These are phyloP conservation scores for Drosophila barbarae DNA, from an alignment of 2,888 invertebrate species.

Conservation along the genomic window DNA sequence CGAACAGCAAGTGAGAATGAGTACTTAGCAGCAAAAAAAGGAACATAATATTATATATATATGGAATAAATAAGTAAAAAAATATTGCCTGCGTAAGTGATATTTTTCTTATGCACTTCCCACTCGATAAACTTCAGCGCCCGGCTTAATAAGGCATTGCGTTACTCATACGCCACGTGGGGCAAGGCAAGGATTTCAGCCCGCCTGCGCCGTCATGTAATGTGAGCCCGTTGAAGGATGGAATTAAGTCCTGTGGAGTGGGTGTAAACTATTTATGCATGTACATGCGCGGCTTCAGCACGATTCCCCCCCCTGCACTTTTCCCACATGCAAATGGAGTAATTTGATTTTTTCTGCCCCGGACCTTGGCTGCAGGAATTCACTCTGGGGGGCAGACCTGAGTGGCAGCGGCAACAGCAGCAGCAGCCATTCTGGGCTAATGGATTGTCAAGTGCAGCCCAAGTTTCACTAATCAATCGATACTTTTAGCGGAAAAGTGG, in stretches of 20 bases:
- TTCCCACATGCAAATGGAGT: constrained; percentile 54
- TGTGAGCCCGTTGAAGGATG: constrained; percentile 13
- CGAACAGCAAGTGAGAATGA: constrained; percentile 2
- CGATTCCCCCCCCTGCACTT: constrained; percentile 19
- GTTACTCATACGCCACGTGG: constrained; percentile 68
- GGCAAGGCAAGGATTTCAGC: constrained; percentile 27
- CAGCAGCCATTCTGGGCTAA: constrained; percentile 1
- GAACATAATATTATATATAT: not conserved
- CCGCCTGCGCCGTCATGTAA: constrained; percentile 7
- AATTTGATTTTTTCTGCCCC: constrained; percentile 47
- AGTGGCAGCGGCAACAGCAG: not conserved
- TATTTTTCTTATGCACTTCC: constrained; percentile 33
- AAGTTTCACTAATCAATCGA: constrained; percentile 28
- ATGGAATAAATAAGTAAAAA: constrained; percentile 16
- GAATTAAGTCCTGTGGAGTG: constrained; percentile 7
- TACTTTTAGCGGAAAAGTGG: constrained; percentile 8
- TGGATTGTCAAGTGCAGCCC: constrained; percentile 30
- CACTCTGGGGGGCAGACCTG: not conserved
- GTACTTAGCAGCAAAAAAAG: not conserved
- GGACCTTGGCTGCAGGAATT: constrained; percentile 29
- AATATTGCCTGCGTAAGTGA: constrained; percentile 19
- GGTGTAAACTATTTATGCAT: constrained; percentile 27
- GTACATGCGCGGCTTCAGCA: constrained; percentile 23
- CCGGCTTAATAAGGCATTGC: constrained; percentile 56
- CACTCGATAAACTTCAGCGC: constrained; percentile 7